Evolutionary conservation across 2,797 vertebrate species (phyloP).

Genomic region (Crenuchus spilurus): DNA sequence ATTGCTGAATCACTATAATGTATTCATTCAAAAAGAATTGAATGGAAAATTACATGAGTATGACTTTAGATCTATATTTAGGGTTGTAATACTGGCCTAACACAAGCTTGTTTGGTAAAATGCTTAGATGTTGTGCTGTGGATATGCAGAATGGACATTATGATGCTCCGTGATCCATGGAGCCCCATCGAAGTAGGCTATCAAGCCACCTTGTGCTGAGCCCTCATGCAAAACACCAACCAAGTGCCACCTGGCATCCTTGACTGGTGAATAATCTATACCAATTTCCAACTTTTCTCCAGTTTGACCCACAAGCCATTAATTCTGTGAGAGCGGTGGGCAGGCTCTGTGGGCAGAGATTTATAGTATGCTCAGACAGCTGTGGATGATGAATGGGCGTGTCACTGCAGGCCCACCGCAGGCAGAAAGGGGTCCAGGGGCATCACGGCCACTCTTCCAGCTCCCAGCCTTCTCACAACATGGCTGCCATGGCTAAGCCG

Average conservation of each 20-base stretch:
- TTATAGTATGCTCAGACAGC: slow-evolving; percentile 64
- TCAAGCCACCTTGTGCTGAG: slow-evolving; percentile 25
- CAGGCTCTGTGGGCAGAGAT: slow-evolving; percentile 65
- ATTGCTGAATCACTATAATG: too few relatives aligned
- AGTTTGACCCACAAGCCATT: slow-evolving; percentile 56
- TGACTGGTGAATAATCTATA: slow-evolving; percentile 61
- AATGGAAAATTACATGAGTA: too few relatives aligned
- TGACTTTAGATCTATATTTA: not conserved
- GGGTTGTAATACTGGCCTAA: not conserved
- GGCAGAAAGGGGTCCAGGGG: slow-evolving; percentile 31
- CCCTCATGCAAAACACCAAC: slow-evolving; percentile 49
- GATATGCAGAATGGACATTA: not conserved
- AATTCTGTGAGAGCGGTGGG: slow-evolving; percentile 62
- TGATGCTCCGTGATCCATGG: not conserved
- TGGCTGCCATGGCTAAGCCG: not conserved
- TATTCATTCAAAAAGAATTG: too few relatives aligned
- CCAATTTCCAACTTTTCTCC: slow-evolving; percentile 56
- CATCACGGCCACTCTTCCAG: slow-evolving; percentile 18
- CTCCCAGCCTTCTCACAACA: slow-evolving; percentile 14
- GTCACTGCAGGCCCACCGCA: slow-evolving; percentile 50
- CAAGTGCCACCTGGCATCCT: slow-evolving; percentile 52
- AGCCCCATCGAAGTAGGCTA: not conserved
- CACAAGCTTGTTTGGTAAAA: not conserved
- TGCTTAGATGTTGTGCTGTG: not conserved
- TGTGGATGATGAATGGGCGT: slow-evolving; percentile 65